Conservation (phyloP, 1,140 invertebrate genomes). For the Drosophila gunungcola region DNA sequence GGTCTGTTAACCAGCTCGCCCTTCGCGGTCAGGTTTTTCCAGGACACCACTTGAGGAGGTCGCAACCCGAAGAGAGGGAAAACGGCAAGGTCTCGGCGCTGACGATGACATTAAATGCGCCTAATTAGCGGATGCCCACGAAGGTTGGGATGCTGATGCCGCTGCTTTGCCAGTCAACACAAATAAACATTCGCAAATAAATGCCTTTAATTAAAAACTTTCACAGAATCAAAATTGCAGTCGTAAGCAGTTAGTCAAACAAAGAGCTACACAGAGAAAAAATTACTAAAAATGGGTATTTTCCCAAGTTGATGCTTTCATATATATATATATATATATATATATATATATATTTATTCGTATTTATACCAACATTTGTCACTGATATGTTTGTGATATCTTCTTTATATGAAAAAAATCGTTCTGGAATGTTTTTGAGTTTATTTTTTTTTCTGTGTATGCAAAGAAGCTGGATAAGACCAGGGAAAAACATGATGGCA, state of each 20-base stretch:
- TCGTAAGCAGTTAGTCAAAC: constrained; percentile 32
- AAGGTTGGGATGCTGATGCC: constrained; percentile 16
- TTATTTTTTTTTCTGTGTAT: not conserved
- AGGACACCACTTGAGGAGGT: constrained; percentile 26
- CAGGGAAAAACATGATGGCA: constrained; percentile 14
- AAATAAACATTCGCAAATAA: constrained; percentile 33
- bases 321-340: too few species aligned
- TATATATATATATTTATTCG: too few species aligned
- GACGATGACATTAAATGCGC: constrained; percentile 54
- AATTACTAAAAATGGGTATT: too few species aligned
- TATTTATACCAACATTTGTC: too few species aligned
- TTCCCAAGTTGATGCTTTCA: too few species aligned
- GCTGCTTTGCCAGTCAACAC: constrained; percentile 24
- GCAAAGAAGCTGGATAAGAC: constrained; percentile 6
- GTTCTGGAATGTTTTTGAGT: too few species aligned
- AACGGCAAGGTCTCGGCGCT: constrained; percentile 14
- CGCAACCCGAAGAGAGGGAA: not conserved
- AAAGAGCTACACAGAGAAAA: not conserved
- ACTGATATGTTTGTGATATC: too few species aligned
- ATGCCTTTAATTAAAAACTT: constrained; percentile 50
- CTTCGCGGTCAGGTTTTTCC: constrained; percentile 54
- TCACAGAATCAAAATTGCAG: constrained; percentile 35
- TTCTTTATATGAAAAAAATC: too few species aligned
- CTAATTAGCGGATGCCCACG: constrained; percentile 54
- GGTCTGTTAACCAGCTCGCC: constrained; percentile 7